Base-by-base conservation (phyloP, 2,113 vertebrate genomes). In the Phylloscopus trochilus region DNA sequence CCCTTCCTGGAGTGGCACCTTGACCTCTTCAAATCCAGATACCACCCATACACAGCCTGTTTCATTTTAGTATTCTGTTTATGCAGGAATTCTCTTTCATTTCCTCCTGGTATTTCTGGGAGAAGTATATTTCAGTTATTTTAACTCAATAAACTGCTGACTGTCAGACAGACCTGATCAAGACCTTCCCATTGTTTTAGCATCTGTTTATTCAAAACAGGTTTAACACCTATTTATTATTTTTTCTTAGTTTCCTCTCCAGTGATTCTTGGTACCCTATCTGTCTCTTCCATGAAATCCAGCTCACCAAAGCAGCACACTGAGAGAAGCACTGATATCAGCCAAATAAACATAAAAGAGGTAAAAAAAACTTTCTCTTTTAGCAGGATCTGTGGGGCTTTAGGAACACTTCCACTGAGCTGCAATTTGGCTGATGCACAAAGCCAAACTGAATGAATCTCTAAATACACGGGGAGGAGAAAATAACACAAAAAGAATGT, bases 341-440 rank as follows among this genome's bases (percentile, higher is more conserved):
- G 19, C 63, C 62, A 73, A 86, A 72, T 31, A 92, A 91, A 31
- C 5, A 67, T 20, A 39, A 81, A 93, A 84, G 55, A 3, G 4
- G 2, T 31, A 31, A 81, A 89, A 86, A 26, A 81, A 19, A 22
- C 18, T 22, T 47, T 74, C 4, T 30, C 27, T 41, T 41, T 41
- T 41, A 41, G 12, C 10, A 55, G 1, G 0, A 49, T 23, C 33
- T 7, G 1, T 27, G 24, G 19, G 51, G 2, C 12, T 56, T 33
- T 31, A 93, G 60, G 43, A 62, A 37, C 37, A 22, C 13, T 86
- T 93, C 73, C 33, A 78, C 13, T 72, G 27, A 49, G 51, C 2
- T 70, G 43, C 19, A 85, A 70, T 63, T 69, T 1, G 1, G 28
- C 47, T 77, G 67, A 24, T 17, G 53, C 15, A 70, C 13, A 63